Base-by-base conservation (phyloP, 2,797 vertebrate genomes). In the Coracias cyanogaster region DNA sequence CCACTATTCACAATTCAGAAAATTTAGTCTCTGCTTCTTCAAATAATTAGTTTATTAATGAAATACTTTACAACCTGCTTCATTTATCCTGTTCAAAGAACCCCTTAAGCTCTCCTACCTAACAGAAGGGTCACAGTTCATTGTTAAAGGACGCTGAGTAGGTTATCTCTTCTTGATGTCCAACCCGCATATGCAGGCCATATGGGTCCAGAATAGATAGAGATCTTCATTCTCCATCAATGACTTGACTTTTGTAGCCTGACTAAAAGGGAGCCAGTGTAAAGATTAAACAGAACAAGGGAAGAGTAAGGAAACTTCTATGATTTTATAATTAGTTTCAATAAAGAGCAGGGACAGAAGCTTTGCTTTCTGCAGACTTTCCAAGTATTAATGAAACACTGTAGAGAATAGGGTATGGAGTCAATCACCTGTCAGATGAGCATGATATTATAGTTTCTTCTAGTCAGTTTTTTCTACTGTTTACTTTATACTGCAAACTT, bases 111-210 rank as follows among this genome's bases (percentile, higher is more conserved):
- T 81, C 15, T 55, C 18, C 29, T 33, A 10, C 26, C 5, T 26
- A 10, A 67, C 26, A 21, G 11, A 61, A 76, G 21, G 6, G 10
- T 58, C 70, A 49, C 21, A 45, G 10, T 4, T n/a, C 11, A 6
- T 19, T 65, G 13, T 39, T 62, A 70, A 65, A 92, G 18, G 60
- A 43, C 12, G 14, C 24, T 16, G 1, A 24, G 18, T 9, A 61
- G 21, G 3, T 37, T 76, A 4, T 19, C 9, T 58, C 3, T 57
- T 26, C 37, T 67, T 81, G 26, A 46, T 33, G 60, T 66, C 29
- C 54, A 61, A 4, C 1, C 0, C 66, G 26, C 21, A 35, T 24
- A 64, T 1, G 2, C 52, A 73, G 18, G 45, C 13, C 24, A 21
- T 2, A 8, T 28, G 26, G 71, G 25, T 41, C 24, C 11, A 57